These are phyloP conservation scores for Limosa lapponica DNA, from an alignment of 2,797 vertebrate species.

Conservation along the genomic window DNA sequence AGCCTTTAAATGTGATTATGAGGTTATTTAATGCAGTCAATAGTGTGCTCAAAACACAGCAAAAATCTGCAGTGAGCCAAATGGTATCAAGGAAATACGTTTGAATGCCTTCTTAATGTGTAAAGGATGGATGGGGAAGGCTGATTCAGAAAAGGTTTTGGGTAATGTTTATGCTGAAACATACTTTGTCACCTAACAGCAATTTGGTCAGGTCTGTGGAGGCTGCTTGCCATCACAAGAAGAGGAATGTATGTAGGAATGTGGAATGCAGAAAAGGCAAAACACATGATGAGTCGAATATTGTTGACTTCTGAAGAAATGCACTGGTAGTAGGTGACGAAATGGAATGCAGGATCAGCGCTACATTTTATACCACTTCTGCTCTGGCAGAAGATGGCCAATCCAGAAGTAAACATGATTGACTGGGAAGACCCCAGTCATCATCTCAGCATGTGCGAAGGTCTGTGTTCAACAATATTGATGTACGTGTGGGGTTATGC, in stretches of 20 bases:
- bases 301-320: neutral
- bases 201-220: neutral
- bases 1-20: constrained; percentile 72
- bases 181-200: neutral
- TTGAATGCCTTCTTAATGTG: neutral
- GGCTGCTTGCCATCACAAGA: neutral
- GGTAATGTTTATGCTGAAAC: neutral
- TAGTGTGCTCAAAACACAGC: constrained; percentile 41
- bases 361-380: neutral
- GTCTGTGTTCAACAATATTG: neutral
- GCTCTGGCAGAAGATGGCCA: neutral
- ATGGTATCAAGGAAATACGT: neutral
- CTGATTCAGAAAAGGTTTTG: neutral
- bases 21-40: constrained; percentile 68
- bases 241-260: neutral
- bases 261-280: neutral
- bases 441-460: fast-evolving
- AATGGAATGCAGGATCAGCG: neutral
- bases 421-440: neutral
- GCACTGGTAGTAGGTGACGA: neutral
- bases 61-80: constrained; percentile 44
- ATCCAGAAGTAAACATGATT: neutral
- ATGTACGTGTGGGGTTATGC: neutral
- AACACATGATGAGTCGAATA: fast-evolving
- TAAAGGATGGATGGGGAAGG: neutral